phyloP scores from a whole-genome alignment of 2,888 invertebrate genomes.

The Amblyjoppa proteus region DNA sequence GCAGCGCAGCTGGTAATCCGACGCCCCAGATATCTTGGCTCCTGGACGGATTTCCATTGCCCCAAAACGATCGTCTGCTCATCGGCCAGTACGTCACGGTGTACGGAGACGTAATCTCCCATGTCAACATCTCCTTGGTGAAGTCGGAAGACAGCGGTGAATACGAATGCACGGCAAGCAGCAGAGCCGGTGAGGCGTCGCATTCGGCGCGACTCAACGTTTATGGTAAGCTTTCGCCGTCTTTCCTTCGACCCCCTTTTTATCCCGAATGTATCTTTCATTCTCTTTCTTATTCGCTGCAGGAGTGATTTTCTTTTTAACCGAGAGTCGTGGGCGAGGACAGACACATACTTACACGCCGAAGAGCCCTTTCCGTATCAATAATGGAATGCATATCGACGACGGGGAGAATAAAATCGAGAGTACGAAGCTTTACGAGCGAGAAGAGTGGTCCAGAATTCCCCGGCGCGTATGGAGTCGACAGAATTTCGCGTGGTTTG shows the following conservation, averaged over 20 bases:
- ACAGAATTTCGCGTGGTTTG: conserved; percentile 53
- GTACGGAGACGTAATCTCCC: conserved; percentile 86
- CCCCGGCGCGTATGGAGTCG: conserved; percentile 39
- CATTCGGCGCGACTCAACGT: conserved; percentile 86
- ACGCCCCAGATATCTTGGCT: conserved; percentile 97
- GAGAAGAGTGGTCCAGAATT: conserved; percentile 1
- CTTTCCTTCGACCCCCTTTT: conserved; percentile 11
- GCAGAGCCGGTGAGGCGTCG: conserved; percentile 85
- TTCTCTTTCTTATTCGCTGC: not conserved
- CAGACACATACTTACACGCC: not conserved
- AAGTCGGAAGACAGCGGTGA: conserved; percentile 86
- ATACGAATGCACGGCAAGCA: conserved; percentile 86
- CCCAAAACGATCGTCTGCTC: conserved; percentile 88
- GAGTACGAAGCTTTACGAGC: not conserved
- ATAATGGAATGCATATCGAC: not conserved
- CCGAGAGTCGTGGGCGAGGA: not conserved
- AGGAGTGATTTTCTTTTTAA: not conserved
- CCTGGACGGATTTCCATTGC: conserved; percentile 94
- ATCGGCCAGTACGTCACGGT: conserved; percentile 86
- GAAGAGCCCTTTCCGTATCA: not conserved
- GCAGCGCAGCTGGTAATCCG: conserved; percentile 97
- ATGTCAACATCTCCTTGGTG: conserved; percentile 85
- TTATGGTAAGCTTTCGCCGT: conserved; percentile 85
- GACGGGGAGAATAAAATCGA: too few species aligned
- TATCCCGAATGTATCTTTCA: conserved; percentile 4